Evolutionary conservation across 2,797 vertebrate species (phyloP).

Genomic region (Malurus splendens): DNA sequence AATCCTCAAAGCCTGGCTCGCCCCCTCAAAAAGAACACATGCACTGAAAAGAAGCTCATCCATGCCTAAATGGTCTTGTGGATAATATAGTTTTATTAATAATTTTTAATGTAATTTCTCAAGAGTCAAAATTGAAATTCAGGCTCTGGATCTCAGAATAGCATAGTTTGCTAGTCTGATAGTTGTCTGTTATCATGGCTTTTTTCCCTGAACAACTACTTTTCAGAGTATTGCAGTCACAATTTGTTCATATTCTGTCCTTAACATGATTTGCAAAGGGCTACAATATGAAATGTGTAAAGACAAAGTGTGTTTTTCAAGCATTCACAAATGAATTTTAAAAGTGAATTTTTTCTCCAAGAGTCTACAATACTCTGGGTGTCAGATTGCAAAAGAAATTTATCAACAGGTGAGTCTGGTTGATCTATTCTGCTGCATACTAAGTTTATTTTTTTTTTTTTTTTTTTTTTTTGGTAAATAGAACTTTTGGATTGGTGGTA

Average conservation of each 20-base stretch:
- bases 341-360: not conserved
- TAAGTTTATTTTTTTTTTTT: not conserved
- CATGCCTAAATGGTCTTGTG: not conserved
- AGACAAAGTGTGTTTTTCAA: not conserved
- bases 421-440: not conserved
- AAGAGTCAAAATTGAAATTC: not conserved
- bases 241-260: not conserved
- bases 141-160: not conserved
- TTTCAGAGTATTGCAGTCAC: not conserved
- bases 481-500: not conserved
- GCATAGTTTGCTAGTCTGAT: not conserved
- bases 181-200: not conserved
- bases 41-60: not conserved
- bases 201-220: not conserved
- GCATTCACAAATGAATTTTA: not conserved
- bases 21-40: accelerated
- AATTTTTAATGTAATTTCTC: not conserved
- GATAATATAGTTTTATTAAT: not conserved
- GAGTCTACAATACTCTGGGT: not conserved
- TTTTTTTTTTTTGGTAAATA: not conserved
- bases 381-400: not conserved
- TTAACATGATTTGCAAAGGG: accelerated
- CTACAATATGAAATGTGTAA: not conserved
- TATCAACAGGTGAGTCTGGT: not conserved
- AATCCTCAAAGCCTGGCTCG: accelerated